Percentiles rank a stretch among this genome's conserved stretches.
These are phyloP conservation scores for Chymomyza fuscimana DNA, from an alignment of 2,888 invertebrate genomes.

Conservation along the genomic window DNA sequence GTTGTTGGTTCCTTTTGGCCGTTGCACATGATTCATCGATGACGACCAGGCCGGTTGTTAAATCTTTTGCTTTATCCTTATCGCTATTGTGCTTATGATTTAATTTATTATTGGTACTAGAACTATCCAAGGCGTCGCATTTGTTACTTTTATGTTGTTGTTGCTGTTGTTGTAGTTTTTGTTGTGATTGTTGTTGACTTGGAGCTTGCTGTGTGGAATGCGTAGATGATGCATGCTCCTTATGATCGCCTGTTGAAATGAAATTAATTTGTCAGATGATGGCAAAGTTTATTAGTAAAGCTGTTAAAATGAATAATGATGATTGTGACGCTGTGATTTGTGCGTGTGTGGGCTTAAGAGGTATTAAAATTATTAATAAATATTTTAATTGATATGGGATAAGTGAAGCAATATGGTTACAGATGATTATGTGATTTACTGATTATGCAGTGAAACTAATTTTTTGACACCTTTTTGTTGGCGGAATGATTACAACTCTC, in stretches of 20 bases:
- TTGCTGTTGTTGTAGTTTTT: constrained; percentile 40
- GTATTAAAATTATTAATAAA: neutral
- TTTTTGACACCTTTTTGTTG: no score
- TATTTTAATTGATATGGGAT: neutral
- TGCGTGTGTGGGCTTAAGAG: neutral
- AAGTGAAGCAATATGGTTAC: neutral
- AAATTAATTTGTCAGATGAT: constrained; percentile 24
- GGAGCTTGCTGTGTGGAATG: constrained; percentile 34
- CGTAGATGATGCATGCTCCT: constrained; percentile 48
- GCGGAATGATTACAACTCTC: no score
- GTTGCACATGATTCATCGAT: constrained; percentile 61
- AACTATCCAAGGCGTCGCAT: constrained; percentile 66
- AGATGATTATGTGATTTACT: neutral
- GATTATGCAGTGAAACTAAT: neutral
- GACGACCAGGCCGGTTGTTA: constrained; percentile 40
- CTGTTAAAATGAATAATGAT: constrained; percentile 3
- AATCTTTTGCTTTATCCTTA: constrained; percentile 52
- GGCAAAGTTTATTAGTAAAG: constrained; percentile 24
- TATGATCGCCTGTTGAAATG: constrained; percentile 47
- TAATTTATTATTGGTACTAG: constrained; percentile 61
- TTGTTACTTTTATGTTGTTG: constrained; percentile 51
- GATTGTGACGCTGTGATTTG: constrained; percentile 9
- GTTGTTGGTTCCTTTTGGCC: constrained; percentile 27
- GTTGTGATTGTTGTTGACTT: constrained; percentile 34
- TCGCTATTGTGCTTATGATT: constrained; percentile 60